A percentile compares a stretch with the other conserved stretches of the same genome.
Evolutionary conservation across 2,113 vertebrate species (phyloP).

Genomic region (Mesitornis unicolor): DNA sequence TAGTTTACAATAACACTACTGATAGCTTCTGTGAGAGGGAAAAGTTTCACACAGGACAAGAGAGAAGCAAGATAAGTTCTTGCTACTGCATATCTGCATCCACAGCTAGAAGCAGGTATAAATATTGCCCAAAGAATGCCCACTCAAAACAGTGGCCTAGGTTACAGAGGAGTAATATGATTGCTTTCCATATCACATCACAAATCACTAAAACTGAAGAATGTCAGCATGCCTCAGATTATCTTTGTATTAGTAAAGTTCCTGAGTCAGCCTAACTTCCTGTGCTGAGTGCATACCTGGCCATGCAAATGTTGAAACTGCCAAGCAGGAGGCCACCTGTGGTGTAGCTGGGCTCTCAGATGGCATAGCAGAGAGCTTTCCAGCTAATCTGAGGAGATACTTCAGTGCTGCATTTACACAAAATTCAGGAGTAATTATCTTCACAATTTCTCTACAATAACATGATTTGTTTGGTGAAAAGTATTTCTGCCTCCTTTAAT

Average conservation of each 20-base stretch:
- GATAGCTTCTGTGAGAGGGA: no score
- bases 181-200: background rate
- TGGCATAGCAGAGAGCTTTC: background rate
- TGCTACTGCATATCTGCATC: no score
- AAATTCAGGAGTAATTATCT: background rate
- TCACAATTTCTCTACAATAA: background rate
- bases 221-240: background rate
- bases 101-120: background rate
- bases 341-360: background rate
- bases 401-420: background rate
- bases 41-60: no score
- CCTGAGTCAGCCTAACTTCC: background rate
- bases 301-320: background rate
- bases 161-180: background rate
- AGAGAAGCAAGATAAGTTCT: no score
- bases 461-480: background rate
- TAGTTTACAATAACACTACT: no score
- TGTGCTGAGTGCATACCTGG: fast-evolving
- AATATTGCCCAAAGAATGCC: background rate
- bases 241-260: background rate
- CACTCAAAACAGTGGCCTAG: background rate
- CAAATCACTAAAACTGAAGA: background rate
- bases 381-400: background rate
- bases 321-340: background rate
- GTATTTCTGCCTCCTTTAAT: background rate